These are phyloP conservation scores for Heterochromis multidens DNA, from an alignment of 2,113 vertebrate species.

Conservation along the genomic window DNA sequence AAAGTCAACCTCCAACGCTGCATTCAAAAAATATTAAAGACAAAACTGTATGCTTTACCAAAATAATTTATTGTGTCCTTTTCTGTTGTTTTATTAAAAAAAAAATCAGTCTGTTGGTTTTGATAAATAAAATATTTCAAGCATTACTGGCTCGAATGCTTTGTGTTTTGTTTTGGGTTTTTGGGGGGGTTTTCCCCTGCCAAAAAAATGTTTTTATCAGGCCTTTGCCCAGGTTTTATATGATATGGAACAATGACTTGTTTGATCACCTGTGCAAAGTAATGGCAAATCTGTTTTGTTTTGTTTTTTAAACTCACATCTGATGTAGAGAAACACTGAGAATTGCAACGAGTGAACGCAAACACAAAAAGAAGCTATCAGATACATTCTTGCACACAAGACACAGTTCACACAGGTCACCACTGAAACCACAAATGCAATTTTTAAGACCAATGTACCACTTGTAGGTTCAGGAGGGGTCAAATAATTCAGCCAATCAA, in stretches of 20 bases:
- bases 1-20: conserved; percentile 31
- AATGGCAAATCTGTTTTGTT: not conserved
- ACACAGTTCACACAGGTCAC: not conserved
- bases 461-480: not conserved
- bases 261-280: not conserved
- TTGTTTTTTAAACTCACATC: not conserved
- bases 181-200: not conserved
- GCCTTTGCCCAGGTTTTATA: not conserved
- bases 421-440: conserved; percentile 9
- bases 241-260: not conserved
- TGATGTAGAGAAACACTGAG: not conserved
- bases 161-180: not conserved
- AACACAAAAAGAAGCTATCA: not conserved
- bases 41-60: conserved; percentile 47
- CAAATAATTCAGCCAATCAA: not conserved
- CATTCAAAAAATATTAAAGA: conserved; percentile 42
- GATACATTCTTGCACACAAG: not conserved
- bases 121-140: conserved; percentile 68
- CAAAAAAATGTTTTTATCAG: not conserved
- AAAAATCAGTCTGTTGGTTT: conserved; percentile 53
- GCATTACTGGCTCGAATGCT: conserved; percentile 11
- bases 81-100: conserved; percentile 58
- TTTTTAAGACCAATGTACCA: conserved; percentile 14
- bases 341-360: not conserved
- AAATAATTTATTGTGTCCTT: conserved; percentile 66